Evolutionary conservation across 2,888 invertebrate genomes (phyloP), one percentile per base, ranked within the genome.

Genomic region (Lasioglossum marginatum): DNA sequence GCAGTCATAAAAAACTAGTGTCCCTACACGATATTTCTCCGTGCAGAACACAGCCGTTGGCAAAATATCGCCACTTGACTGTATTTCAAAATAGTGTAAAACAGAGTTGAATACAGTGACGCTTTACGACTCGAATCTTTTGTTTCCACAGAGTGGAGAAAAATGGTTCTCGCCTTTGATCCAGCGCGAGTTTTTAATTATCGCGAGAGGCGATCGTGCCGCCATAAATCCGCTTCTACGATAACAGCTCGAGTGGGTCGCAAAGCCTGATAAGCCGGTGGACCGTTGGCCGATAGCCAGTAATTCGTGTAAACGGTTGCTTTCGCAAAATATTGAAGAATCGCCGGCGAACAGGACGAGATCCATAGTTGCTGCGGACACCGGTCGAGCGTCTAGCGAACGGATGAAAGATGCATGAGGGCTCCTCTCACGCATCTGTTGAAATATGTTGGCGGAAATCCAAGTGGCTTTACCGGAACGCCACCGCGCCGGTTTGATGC

Each of bases 371-470:
- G 52, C 52, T 2, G 60, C 27, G 60, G 60, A 63, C 60, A 63
- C 16, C 6, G 60, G 60, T 63, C 60, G 60, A 31, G 27, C 31
- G 60, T 63, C 60, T 31, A 27, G 14, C 31, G 31, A 14, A 63
- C 23, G 48, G 45, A 81, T 84, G 77, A 86, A 86, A 81, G 72
- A 86, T 86, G 75, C 85, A 86, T 79, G 77, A 84, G 23, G 4
- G 66, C 45, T 86, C 71, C 80, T 72, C 80, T 81, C 77, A 76
- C 75, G 80, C 74, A 81, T 76, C 80, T 71, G 84, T 63, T 57
- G 75, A 68, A 48, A 75, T n/a, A 45, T 43, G 74, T 70, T 86
- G 77, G 77, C 60, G 74, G 37, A 78, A 71, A 71, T 75, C 80
- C 84, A 84, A 84, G 79, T 68, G 52, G 73, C 71, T 81, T 75